phyloP scores from a whole-genome alignment of 2,113 vertebrate genomes.

The Cnemophilus loriae region DNA sequence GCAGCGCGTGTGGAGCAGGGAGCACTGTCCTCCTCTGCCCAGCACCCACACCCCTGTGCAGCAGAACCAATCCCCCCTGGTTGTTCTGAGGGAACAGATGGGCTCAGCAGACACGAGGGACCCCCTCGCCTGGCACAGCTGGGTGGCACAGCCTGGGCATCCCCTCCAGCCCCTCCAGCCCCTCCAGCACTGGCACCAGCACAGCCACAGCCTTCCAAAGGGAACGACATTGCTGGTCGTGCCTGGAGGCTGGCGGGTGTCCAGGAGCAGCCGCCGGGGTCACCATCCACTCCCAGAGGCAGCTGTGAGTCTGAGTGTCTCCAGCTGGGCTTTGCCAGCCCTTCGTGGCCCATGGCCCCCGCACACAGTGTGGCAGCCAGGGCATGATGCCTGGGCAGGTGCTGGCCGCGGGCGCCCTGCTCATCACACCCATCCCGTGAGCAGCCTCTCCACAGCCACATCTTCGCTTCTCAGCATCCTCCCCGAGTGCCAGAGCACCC shows the following conservation, averaged over 20 bases:
- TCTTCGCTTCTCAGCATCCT: not conserved
- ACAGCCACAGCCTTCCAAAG: not conserved
- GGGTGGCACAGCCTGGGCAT: not conserved
- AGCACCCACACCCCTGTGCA: rapidly evolving
- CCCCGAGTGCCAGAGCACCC: not conserved
- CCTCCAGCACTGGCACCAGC: not conserved
- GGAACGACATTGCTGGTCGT: rapidly evolving
- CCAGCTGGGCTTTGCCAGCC: not conserved
- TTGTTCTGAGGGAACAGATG: rapidly evolving
- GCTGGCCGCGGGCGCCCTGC: not conserved
- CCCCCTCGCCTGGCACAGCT: not conserved
- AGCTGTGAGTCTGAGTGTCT: not conserved
- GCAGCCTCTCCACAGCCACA: not conserved
- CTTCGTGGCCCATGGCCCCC: not conserved
- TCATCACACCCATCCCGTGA: not conserved
- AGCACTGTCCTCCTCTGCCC: not conserved
- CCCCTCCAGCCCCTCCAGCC: not conserved
- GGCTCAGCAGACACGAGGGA: rapidly evolving
- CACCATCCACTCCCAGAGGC: not conserved
- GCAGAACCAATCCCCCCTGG: rapidly evolving
- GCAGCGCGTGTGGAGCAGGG: not conserved
- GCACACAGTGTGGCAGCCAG: rapidly evolving
- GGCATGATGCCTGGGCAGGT: rapidly evolving
- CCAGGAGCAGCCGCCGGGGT: rapidly evolving
- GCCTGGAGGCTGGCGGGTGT: not conserved